Evolutionary conservation across 2,888 invertebrate genomes (phyloP).

Genomic region (Cremastinae sp.): DNA sequence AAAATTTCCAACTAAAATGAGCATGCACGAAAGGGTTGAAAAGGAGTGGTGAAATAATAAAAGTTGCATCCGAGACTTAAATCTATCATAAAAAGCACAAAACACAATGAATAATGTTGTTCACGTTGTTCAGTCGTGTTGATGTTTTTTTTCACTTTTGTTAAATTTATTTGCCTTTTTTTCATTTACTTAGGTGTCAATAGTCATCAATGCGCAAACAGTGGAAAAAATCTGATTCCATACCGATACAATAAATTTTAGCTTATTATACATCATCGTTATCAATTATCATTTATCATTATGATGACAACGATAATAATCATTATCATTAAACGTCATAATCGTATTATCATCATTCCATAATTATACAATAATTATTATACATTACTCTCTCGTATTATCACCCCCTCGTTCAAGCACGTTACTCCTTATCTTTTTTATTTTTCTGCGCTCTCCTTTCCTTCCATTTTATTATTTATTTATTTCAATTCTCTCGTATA

Average conservation of each 20-base stretch:
- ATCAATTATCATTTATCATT: slow-evolving; percentile 71
- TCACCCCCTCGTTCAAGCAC: slow-evolving; percentile 59
- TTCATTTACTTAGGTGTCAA: slow-evolving; percentile 72
- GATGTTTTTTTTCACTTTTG: slow-evolving; percentile 69
- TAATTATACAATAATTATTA: slow-evolving; percentile 79
- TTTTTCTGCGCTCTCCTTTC: slow-evolving; percentile 49
- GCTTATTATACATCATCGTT: slow-evolving; percentile 78
- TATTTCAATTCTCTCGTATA: slow-evolving; percentile 45
- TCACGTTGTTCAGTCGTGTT: slow-evolving; percentile 23
- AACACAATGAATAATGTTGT: slow-evolving; percentile 67
- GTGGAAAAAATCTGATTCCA: slow-evolving; percentile 78
- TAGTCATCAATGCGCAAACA: slow-evolving; percentile 77
- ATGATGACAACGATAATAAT: slow-evolving; percentile 71
- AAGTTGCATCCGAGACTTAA: slow-evolving; percentile 51
- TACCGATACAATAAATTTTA: slow-evolving; percentile 79
- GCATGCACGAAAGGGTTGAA: too few species aligned
- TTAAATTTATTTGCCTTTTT: slow-evolving; percentile 74
- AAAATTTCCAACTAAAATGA: too few species aligned
- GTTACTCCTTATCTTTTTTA: slow-evolving; percentile 55
- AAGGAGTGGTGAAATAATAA: slow-evolving; percentile 47
- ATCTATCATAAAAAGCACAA: slow-evolving; percentile 72
- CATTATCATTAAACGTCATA: slow-evolving; percentile 68
- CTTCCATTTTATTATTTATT: slow-evolving; percentile 22
- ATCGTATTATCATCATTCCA: slow-evolving; percentile 67
- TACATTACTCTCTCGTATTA: slow-evolving; percentile 69